Conservation (phyloP, 2,888 invertebrate genomes). For the Vandiemenella viatica region DNA sequence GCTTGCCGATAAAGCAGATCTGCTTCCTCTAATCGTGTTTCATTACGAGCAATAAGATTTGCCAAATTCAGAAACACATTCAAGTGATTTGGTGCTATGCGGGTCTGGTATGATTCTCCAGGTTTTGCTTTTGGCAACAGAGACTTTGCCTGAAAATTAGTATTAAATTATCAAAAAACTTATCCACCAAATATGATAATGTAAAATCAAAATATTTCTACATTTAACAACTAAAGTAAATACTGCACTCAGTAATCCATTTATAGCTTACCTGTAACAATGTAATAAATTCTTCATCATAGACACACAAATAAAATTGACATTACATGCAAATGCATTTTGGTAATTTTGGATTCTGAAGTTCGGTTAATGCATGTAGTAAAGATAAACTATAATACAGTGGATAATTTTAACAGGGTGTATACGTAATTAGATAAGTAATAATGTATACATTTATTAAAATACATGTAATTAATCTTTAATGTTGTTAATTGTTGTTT, state of each 20-base stretch:
- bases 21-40: slow-evolving; percentile 81
- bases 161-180: not conserved
- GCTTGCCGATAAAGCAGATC: slow-evolving; percentile 88
- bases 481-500: too few species aligned
- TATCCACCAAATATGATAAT: slow-evolving; percentile 10
- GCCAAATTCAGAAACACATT: slow-evolving; percentile 92
- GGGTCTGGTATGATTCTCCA: slow-evolving; percentile 86
- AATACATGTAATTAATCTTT: too few species aligned
- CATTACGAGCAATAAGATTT: slow-evolving; percentile 84
- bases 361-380: too few species aligned
- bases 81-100: slow-evolving; percentile 89
- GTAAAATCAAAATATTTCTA: not conserved
- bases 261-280: too few species aligned
- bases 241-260: not conserved
- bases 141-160: slow-evolving; percentile 52
- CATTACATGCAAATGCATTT: too few species aligned
- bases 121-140: slow-evolving; percentile 80
- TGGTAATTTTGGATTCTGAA: too few species aligned
- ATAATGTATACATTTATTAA: too few species aligned
- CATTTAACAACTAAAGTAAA: not conserved
- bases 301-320: too few species aligned
- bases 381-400: too few species aligned
- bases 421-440: too few species aligned
- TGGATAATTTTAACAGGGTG: too few species aligned
- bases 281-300: too few species aligned